These are phyloP conservation scores for Buathra laborator DNA, from an alignment of 2,888 invertebrate genomes.

Conservation along the genomic window DNA sequence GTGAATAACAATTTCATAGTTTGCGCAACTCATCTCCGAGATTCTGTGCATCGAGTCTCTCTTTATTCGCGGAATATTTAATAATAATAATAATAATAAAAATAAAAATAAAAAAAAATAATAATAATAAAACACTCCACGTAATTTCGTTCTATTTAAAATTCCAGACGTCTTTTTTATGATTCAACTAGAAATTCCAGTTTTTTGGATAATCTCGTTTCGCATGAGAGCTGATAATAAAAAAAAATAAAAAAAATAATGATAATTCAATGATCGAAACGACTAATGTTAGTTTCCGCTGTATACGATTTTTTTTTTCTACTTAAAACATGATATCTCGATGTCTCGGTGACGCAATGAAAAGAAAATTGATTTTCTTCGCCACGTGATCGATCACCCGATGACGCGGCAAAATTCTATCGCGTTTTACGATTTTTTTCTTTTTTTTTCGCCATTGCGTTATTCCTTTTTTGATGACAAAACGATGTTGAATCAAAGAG, in stretches of 20 bases:
- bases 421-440: slow-evolving; percentile 32
- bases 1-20: slow-evolving; percentile 59
- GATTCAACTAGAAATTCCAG: slow-evolving; percentile 26
- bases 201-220: slow-evolving; percentile 26
- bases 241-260: background rate
- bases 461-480: background rate
- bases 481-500: slow-evolving; percentile 28
- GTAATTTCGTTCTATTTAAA: slow-evolving; percentile 13
- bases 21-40: slow-evolving; percentile 44
- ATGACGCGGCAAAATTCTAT: background rate
- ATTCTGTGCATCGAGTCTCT: slow-evolving; percentile 46
- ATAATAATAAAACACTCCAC: background rate
- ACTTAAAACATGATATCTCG: background rate
- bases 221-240: background rate
- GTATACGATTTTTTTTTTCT: background rate
- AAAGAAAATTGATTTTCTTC: slow-evolving; percentile 22
- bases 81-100: slow-evolving; percentile 31
- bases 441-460: background rate
- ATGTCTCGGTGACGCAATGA: background rate
- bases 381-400: slow-evolving; percentile 47
- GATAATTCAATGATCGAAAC: too few species aligned
- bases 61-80: slow-evolving; percentile 52
- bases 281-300: background rate
- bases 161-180: slow-evolving; percentile 33
- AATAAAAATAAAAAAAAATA: too few species aligned